Conservation (phyloP, 2,888 invertebrate species). For the Limnephilus rhombicus region DNA sequence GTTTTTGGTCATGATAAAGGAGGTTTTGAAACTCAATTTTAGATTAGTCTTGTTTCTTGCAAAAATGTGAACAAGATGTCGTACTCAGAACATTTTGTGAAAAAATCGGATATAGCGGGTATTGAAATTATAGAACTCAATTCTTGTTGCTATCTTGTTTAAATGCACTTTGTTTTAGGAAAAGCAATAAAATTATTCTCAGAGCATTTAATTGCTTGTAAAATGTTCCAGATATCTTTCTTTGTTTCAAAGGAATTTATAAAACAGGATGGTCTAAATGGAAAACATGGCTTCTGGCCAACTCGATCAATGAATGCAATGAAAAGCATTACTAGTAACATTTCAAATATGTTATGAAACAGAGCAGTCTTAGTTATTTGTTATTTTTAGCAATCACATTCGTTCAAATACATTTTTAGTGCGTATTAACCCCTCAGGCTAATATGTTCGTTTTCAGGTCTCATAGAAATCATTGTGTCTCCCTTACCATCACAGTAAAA, state of each 20-base stretch:
- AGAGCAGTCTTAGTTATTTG: not conserved
- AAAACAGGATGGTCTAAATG: not conserved
- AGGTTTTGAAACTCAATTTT: too few relatives aligned
- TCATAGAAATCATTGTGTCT: too few relatives aligned
- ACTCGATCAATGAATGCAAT: not conserved
- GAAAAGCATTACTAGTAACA: not conserved
- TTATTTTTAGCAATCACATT: not conserved
- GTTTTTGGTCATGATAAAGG: too few relatives aligned
- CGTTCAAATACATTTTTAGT: not conserved
- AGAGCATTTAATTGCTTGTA: not conserved
- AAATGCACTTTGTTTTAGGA: not conserved
- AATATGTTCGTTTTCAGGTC: too few relatives aligned
- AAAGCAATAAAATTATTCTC: not conserved
- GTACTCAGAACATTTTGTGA: too few relatives aligned
- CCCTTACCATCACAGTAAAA: too few relatives aligned
- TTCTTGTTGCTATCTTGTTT: not conserved
- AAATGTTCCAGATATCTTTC: not conserved
- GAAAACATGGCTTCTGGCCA: not conserved
- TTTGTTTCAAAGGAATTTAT: too few relatives aligned
- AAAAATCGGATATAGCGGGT: too few relatives aligned
- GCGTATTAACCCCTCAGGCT: not conserved
- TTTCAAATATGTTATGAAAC: not conserved
- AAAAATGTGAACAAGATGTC: too few relatives aligned
- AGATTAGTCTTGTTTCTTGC: too few relatives aligned
- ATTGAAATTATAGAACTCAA: too few relatives aligned